Conservation (phyloP, 2,113 vertebrate species). For the Thamnophis sirtalis region DNA sequence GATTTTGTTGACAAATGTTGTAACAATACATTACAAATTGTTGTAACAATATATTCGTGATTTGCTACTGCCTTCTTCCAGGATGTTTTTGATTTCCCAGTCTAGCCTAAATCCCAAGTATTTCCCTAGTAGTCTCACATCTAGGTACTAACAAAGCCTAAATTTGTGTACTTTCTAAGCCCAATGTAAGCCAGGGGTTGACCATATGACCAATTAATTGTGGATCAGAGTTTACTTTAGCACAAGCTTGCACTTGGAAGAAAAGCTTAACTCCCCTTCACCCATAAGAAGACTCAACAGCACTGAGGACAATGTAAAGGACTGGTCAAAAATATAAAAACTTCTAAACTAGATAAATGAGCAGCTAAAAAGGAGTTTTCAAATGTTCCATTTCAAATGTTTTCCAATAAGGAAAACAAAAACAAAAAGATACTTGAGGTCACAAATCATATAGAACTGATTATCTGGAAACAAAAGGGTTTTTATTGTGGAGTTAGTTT, state of each 20-base stretch:
- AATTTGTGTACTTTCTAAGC: neutral
- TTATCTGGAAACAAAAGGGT: neutral
- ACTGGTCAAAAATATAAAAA: neutral
- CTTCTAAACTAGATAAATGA: neutral
- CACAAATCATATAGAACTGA: neutral
- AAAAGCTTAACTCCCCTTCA: neutral
- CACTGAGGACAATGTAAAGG: neutral
- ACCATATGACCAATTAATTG: too few species aligned
- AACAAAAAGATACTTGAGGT: neutral
- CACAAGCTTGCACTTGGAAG: neutral
- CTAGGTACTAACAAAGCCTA: neutral
- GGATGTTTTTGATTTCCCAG: neutral
- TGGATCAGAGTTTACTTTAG: neutral
- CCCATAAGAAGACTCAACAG: neutral
- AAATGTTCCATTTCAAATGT: neutral
- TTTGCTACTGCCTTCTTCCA: neutral
- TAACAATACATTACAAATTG: too few species aligned
- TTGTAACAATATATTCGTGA: neutral
- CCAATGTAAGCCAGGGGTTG: neutral
- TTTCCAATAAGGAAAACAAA: neutral
- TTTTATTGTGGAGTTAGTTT: neutral
- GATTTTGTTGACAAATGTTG: neutral
- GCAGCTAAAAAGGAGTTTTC: neutral
- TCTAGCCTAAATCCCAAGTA: neutral
- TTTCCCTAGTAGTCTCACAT: neutral